Conservation (phyloP, 92 coral and sea anemone genomes). For the Parazoanthus darwini region DNA sequence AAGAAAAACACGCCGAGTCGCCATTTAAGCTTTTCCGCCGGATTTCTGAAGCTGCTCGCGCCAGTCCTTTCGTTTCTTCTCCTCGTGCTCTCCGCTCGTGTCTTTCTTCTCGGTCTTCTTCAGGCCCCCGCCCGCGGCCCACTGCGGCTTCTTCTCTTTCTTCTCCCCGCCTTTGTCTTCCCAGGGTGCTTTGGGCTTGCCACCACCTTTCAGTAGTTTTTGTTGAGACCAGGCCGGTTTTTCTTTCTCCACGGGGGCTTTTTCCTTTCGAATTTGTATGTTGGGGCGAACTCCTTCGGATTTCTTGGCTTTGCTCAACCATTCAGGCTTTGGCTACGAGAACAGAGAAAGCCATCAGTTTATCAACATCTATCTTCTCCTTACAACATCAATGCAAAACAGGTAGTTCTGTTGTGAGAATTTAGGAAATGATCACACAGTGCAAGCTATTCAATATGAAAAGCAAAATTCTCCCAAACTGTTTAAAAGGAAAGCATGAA, state of each 20-base stretch:
- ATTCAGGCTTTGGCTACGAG: constrained; percentile 32
- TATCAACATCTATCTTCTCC: too few species aligned
- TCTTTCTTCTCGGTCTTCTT: constrained; percentile 85
- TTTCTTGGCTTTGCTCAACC: constrained; percentile 37
- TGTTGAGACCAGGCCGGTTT: constrained; percentile 38
- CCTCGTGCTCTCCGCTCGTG: constrained; percentile 7
- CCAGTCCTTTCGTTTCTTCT: constrained; percentile 40
- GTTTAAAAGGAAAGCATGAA: too few species aligned
- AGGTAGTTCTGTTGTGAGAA: too few species aligned
- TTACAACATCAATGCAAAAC: too few species aligned
- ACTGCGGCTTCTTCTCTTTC: constrained; percentile 74
- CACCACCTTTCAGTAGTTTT: constrained; percentile 35
- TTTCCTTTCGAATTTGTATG: constrained; percentile 19
- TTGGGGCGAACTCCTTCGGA: constrained; percentile 26
- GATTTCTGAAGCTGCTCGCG: constrained; percentile 38
- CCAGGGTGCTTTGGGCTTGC: constrained; percentile 35
- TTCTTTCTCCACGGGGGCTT: constrained; percentile 25
- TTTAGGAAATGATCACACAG: too few species aligned
- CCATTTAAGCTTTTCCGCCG: constrained; percentile 22
- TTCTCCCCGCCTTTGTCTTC: constrained; percentile 47
- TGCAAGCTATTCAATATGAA: too few species aligned
- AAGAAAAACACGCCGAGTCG: background rate
- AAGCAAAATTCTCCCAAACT: too few species aligned
- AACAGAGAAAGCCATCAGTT: background rate
- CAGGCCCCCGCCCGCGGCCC: constrained; percentile 88